Conservation (phyloP, 2,113 vertebrate genomes). For the Sminthopsis crassicaudata region DNA sequence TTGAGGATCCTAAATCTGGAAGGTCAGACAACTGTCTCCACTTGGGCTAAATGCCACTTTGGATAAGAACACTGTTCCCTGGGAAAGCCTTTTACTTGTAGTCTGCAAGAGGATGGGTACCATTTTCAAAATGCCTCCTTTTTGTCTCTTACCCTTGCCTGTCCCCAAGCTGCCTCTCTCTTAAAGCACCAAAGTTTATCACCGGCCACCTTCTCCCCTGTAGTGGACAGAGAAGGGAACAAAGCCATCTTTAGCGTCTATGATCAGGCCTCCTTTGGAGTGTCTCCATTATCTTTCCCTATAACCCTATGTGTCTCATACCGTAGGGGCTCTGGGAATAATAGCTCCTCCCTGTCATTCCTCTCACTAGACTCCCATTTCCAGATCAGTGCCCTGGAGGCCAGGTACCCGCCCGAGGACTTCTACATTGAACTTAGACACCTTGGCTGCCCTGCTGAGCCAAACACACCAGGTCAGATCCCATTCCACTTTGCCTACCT, state of each 20-base stretch:
- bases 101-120: not conserved
- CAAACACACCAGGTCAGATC: constrained; percentile 77
- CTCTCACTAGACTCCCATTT: constrained; percentile 83
- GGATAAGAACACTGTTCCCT: not conserved
- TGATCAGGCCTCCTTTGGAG: not conserved
- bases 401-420: constrained; percentile 79
- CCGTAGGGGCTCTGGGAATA: constrained; percentile 68
- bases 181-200: not conserved
- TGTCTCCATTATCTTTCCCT: not conserved
- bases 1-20: not conserved
- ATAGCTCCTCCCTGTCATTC: constrained; percentile 81
- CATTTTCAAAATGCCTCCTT: constrained; percentile 15
- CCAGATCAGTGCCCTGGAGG: constrained; percentile 82
- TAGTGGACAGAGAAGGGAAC: not conserved
- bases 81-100: not conserved
- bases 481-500: constrained; percentile 23
- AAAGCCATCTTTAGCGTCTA: not conserved
- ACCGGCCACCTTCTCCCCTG: not conserved
- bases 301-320: not conserved
- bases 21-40: not conserved
- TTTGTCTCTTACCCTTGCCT: not conserved
- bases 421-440: constrained; percentile 83
- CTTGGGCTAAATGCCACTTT: not conserved
- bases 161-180: not conserved
- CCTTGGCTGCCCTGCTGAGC: constrained; percentile 73